Base-by-base conservation (phyloP, 2,797 vertebrate genomes). In the Lagodon rhomboides region DNA sequence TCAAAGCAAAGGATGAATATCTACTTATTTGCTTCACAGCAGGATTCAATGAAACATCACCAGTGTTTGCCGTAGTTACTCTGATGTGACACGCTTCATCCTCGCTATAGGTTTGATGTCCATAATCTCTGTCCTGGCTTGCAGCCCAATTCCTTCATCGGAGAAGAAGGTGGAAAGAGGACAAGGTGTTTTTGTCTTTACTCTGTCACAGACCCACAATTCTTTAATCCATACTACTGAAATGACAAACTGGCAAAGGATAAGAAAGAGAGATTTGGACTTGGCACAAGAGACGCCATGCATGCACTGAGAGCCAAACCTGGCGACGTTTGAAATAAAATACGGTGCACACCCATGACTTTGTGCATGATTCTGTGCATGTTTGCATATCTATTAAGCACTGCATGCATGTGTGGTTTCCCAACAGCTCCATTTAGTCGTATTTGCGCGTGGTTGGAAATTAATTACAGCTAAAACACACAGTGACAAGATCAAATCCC, bases 381-480 rank as follows among this genome's bases (percentile, higher is more conserved):
- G 8, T 77, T 63, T 65, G 25, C 16, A 56, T 22, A 41, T 43
- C 5, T 20, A 53, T 46, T 38, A 44, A 75, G 47, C 11, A 27
- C 43, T 43, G 11, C 13, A 61, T 34, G 61, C 3, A 1, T 65
- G 49, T 73, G 30, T 51, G 64, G 49, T 59, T 54, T 81, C 3
- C n/a, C n/a, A 72, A 77, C 43, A 85, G 65, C 77, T 66, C 41
- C 56, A 54, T 49, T 81, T 81, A 71, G 75, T 68, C 63, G 63
- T 68, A 84, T 82, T 89, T 90, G 64, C 65, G 54, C 43, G 69
- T 66, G 71, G 53, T 59, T 46, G 54, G 30, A 84, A 89, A 92
- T 89, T 91, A 91, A 93, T 93, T 91, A 92, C 75, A 91, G 85
- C 70, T 87, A 80, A 91, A 91, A 89, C 79, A 87, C 88, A 91